A percentile compares a stretch with the other conserved stretches of the same genome.
Evolutionary conservation across 37 sponge, comb jelly and placozoan species (phyloP).

Genomic region (Aplysina aerophoba): DNA sequence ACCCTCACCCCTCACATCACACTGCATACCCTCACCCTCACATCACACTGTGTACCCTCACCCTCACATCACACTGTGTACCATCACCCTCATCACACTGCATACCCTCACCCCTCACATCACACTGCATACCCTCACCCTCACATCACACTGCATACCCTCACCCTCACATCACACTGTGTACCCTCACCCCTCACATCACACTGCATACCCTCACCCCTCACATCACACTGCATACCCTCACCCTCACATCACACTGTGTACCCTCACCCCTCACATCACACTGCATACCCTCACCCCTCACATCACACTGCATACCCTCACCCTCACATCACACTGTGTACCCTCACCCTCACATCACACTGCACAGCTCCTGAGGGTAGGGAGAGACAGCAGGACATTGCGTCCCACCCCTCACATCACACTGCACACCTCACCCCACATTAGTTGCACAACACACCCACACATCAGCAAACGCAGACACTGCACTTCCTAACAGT

Average conservation of each 20-base stretch:
- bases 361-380: conserved; percentile 90
- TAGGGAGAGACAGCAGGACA: too few relatives aligned
- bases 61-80: background rate
- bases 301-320: too few relatives aligned
- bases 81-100: too few relatives aligned
- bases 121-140: too few relatives aligned
- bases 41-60: background rate
- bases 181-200: too few relatives aligned
- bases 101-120: background rate
- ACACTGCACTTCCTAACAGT: background rate
- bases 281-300: background rate
- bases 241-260: too few relatives aligned
- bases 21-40: background rate
- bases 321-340: too few relatives aligned
- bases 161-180: too few relatives aligned
- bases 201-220: background rate
- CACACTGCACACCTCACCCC: background rate
- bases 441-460: background rate
- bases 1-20: background rate
- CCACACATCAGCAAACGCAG: background rate
- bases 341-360: background rate
- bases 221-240: too few relatives aligned
- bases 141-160: background rate
- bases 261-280: background rate
- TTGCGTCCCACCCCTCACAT: too few relatives aligned